phyloP scores from a whole-genome alignment of 2,888 invertebrate genomes.

The Sisyra terminalis region DNA sequence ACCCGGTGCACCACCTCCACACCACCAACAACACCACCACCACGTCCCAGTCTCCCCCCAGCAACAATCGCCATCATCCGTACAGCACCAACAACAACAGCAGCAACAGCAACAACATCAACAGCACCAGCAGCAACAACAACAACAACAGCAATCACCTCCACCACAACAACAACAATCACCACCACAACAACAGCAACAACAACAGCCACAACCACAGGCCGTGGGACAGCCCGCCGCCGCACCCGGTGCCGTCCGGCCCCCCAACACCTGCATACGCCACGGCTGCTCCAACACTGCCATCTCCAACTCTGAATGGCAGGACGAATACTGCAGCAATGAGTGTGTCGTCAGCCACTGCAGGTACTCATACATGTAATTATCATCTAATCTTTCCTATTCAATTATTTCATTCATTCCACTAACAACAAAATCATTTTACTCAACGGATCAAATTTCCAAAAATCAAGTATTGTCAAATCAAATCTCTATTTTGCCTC shows the following conservation, averaged over 20 bases:
- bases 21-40: conserved; percentile 21
- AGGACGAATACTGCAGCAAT: conserved; percentile 93
- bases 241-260: conserved; percentile 18
- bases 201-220: conserved; percentile 24
- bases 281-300: conserved; percentile 84
- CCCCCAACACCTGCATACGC: conserved; percentile 54
- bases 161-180: conserved; percentile 24
- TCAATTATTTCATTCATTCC: not conserved
- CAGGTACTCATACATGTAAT: conserved; percentile 36
- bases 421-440: not conserved
- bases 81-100: conserved; percentile 25
- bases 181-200: conserved; percentile 29
- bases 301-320: conserved; percentile 86
- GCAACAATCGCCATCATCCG: conserved; percentile 10
- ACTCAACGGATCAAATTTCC: not conserved
- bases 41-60: conserved; percentile 23
- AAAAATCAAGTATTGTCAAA: too few relatives aligned
- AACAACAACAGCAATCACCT: conserved; percentile 23
- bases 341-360: conserved; percentile 94
- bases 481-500: too few relatives aligned
- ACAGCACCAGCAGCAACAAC: conserved; percentile 21
- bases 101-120: conserved; percentile 31
- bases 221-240: conserved; percentile 19
- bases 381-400: conserved; percentile 5
- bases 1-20: conserved; percentile 21